These are phyloP conservation scores for Epinephelus fuscoguttatus DNA, from an alignment of 2,113 vertebrate genomes.

Conservation along the genomic window DNA sequence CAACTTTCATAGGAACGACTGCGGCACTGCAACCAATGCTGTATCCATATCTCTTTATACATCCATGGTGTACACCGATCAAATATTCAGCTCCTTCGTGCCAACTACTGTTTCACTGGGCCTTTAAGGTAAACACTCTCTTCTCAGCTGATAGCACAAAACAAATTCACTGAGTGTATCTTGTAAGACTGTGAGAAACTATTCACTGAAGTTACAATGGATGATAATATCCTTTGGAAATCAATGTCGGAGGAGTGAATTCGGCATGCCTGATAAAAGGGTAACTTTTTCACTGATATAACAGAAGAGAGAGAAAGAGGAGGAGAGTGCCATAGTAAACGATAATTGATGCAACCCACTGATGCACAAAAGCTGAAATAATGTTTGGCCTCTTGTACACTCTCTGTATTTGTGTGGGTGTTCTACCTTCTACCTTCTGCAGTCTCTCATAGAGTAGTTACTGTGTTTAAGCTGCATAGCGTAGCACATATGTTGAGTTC, in stretches of 20 bases:
- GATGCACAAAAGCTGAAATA: slow-evolving; percentile 30
- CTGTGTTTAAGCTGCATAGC: slow-evolving; percentile 9
- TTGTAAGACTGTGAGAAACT: background rate
- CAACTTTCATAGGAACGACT: no score
- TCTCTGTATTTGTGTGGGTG: slow-evolving; percentile 10
- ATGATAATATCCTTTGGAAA: background rate
- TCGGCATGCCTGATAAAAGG: background rate
- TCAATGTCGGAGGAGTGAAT: background rate
- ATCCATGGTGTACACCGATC: no score
- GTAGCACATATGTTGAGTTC: slow-evolving; percentile 15
- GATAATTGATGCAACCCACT: slow-evolving; percentile 38
- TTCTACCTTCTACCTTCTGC: slow-evolving; percentile 19
- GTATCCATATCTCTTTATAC: no score
- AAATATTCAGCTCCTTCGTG: no score
- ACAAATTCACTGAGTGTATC: no score
- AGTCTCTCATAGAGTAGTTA: slow-evolving; percentile 11
- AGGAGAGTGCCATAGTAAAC: background rate
- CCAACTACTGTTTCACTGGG: no score
- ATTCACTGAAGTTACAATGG: background rate
- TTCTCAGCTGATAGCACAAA: background rate
- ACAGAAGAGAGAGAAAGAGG: background rate
- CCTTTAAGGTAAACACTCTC: background rate
- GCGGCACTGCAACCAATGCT: no score
- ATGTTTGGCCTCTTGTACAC: slow-evolving; percentile 2
- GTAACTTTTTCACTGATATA: background rate